phyloP scores from a whole-genome alignment of 2,797 vertebrate genomes.

The Anguilla anguilla region DNA sequence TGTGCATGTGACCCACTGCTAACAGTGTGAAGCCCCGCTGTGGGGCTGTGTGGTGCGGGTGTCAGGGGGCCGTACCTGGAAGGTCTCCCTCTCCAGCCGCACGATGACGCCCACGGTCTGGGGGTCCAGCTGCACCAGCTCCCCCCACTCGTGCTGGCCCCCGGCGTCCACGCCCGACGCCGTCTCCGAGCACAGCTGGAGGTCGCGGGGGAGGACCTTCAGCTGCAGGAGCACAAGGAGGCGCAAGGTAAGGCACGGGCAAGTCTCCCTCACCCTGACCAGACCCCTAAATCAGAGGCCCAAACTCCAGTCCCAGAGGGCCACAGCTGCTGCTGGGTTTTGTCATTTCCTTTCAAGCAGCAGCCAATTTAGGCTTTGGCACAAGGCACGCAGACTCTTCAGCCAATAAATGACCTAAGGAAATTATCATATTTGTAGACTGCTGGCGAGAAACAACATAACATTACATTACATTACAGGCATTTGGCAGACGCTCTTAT shows the following conservation, averaged over 20 bases:
- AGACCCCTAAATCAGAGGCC: neutral
- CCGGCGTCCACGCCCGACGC: constrained; percentile 92
- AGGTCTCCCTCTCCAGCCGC: constrained; percentile 89
- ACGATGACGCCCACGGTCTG: constrained; percentile 92
- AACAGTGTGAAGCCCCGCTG: neutral
- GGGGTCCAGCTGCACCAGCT: constrained; percentile 91
- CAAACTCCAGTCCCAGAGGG: too few relatives aligned
- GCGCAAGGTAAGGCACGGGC: neutral
- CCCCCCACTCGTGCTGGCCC: constrained; percentile 95
- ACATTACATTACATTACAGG: too few relatives aligned
- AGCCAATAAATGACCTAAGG: too few relatives aligned
- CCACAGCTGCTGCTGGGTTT: too few relatives aligned
- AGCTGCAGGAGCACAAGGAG: constrained; percentile 65
- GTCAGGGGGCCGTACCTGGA: constrained; percentile 76
- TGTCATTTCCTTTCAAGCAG: too few relatives aligned
- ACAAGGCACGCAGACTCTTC: too few relatives aligned
- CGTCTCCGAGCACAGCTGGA: constrained; percentile 94
- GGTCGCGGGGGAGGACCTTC: constrained; percentile 90
- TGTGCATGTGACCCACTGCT: neutral
- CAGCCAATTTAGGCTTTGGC: too few relatives aligned
- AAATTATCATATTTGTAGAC: too few relatives aligned
- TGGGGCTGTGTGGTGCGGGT: neutral
- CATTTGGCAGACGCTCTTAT: too few relatives aligned
- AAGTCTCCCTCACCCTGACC: neutral
- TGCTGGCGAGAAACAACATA: too few relatives aligned